phyloP scores from a whole-genome alignment of 2,113 vertebrate species.

The Mesitornis unicolor region DNA sequence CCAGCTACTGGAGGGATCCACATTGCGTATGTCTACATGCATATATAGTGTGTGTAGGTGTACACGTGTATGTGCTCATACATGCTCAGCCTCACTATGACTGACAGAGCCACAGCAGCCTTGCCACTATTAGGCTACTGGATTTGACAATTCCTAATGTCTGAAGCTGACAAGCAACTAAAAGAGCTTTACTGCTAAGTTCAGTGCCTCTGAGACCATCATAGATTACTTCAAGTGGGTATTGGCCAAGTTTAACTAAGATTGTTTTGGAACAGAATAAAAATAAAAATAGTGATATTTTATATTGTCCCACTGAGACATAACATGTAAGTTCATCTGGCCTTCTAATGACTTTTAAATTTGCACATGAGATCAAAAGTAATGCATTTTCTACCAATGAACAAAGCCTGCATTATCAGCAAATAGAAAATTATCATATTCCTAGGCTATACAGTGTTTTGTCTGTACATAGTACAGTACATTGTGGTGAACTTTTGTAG shows the following conservation, averaged over 20 bases:
- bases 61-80: accelerated
- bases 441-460: not conserved
- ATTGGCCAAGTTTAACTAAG: not conserved
- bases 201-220: not conserved
- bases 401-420: not conserved
- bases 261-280: not conserved
- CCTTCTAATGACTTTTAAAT: not conserved
- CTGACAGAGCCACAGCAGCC: not conserved
- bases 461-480: not conserved
- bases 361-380: not conserved
- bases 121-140: not conserved
- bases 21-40: not conserved
- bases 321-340: not conserved
- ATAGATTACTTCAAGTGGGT: not conserved
- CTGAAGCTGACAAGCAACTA: not conserved
- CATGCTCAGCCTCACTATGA: not conserved
- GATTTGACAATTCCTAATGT: not conserved
- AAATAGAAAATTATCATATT: not conserved
- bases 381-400: not conserved
- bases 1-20: not conserved
- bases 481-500: not conserved
- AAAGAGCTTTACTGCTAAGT: not conserved
- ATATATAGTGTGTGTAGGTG: accelerated
- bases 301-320: not conserved
- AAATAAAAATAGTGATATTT: not conserved